Percentiles rank a stretch among this genome's conserved stretches.
Conservation (phyloP, 2,113 vertebrate genomes). For the Danionella cerebrum region DNA sequence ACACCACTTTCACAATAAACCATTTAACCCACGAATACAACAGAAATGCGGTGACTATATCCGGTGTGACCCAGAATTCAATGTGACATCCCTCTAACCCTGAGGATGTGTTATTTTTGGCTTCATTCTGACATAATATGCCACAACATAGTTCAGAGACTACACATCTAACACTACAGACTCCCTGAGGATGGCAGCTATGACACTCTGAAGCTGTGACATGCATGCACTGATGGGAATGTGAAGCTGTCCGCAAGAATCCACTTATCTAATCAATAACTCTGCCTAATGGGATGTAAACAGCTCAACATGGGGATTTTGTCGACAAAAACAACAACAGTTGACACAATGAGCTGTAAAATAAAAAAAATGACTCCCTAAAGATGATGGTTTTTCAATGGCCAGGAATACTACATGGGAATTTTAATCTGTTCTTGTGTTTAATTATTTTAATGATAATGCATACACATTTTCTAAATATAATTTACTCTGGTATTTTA, state of each 20-base stretch:
- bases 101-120: not conserved
- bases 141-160: not conserved
- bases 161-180: not conserved
- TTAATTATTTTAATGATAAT: no score
- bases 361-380: no score
- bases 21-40: not conserved
- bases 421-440: no score
- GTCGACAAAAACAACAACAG: no score
- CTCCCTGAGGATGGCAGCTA: not conserved
- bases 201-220: not conserved
- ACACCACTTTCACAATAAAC: not conserved
- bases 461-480: no score
- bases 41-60: not conserved
- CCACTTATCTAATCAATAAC: no score
- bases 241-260: not conserved
- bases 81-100: not conserved
- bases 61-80: not conserved
- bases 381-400: no score
- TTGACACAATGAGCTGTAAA: no score
- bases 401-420: no score
- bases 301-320: no score
- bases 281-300: not conserved
- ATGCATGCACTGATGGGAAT: not conserved
- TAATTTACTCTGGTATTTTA: no score
- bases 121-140: not conserved